These are phyloP conservation scores for Eunapius fragilis DNA, from an alignment of 37 sponge, comb jelly and placozoan species.

Conservation along the genomic window DNA sequence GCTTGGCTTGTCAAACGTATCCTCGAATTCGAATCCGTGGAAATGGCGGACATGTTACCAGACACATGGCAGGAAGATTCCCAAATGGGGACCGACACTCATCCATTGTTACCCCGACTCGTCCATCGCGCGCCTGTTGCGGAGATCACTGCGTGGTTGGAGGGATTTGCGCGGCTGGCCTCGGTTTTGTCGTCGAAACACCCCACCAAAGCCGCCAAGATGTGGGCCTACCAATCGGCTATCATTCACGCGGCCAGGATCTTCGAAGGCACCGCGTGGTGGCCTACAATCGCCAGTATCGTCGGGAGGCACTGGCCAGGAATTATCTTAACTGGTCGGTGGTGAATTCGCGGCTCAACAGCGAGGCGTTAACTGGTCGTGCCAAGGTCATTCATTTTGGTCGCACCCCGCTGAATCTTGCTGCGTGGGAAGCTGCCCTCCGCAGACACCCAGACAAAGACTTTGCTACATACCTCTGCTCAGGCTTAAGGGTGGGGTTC, in stretches of 20 bases:
- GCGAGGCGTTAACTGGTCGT: not conserved
- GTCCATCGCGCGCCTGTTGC: not conserved
- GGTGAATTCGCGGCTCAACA: not conserved
- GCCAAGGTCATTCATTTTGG: not conserved
- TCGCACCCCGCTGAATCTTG: no score
- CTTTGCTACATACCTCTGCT: not conserved
- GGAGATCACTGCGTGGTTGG: not conserved
- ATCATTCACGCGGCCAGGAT: constrained; percentile 1
- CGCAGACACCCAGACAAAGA: not conserved
- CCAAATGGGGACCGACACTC: no score
- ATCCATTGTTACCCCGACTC: no score
- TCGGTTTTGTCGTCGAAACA: not conserved
- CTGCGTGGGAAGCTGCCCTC: no score
- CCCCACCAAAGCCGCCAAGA: not conserved
- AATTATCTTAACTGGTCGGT: not conserved
- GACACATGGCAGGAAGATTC: not conserved
- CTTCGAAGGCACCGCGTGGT: constrained; percentile 13
- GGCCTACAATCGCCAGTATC: not conserved
- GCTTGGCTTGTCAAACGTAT: not conserved
- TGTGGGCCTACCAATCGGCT: constrained; percentile 6
- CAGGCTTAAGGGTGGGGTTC: constrained; percentile 29
- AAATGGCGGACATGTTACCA: constrained; percentile 5
- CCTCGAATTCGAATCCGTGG: constrained; percentile 4
- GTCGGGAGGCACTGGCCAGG: constrained; percentile 5
- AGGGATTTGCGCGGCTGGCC: not conserved